Conservation (phyloP, 2,113 vertebrate species). For the Laterallus jamaicensis region DNA sequence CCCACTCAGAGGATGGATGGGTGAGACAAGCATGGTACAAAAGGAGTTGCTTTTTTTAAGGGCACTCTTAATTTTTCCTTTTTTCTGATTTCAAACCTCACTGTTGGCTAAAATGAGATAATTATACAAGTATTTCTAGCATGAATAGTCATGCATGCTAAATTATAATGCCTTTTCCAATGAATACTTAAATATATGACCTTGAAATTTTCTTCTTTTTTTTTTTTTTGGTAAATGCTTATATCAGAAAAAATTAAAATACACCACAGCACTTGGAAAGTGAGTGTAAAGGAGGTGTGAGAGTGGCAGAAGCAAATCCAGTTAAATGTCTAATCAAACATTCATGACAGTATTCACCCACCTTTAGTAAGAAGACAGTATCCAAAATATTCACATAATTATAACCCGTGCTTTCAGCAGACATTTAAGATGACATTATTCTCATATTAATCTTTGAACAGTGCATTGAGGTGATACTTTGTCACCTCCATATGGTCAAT, state of each 20-base stretch:
- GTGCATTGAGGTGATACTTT: constrained; percentile 38
- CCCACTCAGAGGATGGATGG: not conserved
- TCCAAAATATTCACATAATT: constrained; percentile 56
- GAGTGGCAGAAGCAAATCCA: not conserved
- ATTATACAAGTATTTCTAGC: not conserved
- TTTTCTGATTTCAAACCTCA: not conserved
- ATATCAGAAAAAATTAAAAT: not conserved
- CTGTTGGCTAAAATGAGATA: not conserved
- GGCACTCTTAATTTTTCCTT: not conserved
- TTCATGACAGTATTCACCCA: not conserved
- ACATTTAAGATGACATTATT: constrained; percentile 26
- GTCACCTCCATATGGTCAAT: constrained; percentile 28
- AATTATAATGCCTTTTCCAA: not conserved
- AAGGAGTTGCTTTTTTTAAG: not conserved
- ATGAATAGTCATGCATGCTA: not conserved
- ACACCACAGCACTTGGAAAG: not conserved
- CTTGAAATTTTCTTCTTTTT: not conserved
- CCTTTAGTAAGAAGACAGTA: constrained; percentile 6
- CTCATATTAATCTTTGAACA: constrained; percentile 37
- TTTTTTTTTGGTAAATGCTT: not conserved
- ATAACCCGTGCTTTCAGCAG: not conserved
- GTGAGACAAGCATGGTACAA: not conserved
- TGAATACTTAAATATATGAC: not conserved
- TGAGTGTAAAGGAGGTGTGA: not conserved
- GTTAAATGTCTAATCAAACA: not conserved